Base-by-base conservation (phyloP, 2,113 vertebrate species). In the Epinephelus fuscoguttatus region DNA sequence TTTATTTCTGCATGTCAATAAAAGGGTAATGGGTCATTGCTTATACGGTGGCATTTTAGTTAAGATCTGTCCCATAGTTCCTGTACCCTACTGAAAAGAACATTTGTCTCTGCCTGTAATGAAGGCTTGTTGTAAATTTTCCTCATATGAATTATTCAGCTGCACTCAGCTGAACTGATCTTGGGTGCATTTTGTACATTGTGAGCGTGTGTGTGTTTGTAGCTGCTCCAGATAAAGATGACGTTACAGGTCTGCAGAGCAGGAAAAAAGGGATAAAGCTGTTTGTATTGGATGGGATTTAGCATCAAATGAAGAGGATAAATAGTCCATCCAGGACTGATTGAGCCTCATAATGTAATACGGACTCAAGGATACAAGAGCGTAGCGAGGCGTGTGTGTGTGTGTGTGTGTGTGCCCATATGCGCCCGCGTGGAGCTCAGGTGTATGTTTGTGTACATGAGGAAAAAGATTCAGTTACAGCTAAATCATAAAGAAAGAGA, bases 231-330 rank as follows among this genome's bases (percentile, higher is more conserved):
- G 78, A 88, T 89, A 78, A 84, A 88, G 78, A 89, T 84, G 83
- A 76, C 13, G 63, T 80, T 80, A 61, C 73, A 80, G 71, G 72
- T 80, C 85, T 86, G 82, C 70, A 75, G 71, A 91, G 76, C 10
- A n/a, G 73, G 64, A 73, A 84, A 84, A 85, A 84, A 71, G 75
- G 88, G 84, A 92, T 92, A 88, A 90, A 89, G 76, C 90, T 78
- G 83, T 92, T 94, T 93, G 84, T 82, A 82, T 80, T 90, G 84
- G 86, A 79, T 81, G 66, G 89, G 89, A 93, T 95, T 94, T 90
- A 84, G 73, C 57, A 6, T 84, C 77, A 84, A 87, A 90, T 89
- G 69, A 83, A 76, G 80, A 88, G 84, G 89, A 92, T 92, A 89
- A 93, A 91, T 82, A 73, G 81, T 85, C 81, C 70, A 86, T 87